Evolutionary conservation across 2,113 vertebrate species (phyloP).

Genomic region (Amia ocellicauda): DNA sequence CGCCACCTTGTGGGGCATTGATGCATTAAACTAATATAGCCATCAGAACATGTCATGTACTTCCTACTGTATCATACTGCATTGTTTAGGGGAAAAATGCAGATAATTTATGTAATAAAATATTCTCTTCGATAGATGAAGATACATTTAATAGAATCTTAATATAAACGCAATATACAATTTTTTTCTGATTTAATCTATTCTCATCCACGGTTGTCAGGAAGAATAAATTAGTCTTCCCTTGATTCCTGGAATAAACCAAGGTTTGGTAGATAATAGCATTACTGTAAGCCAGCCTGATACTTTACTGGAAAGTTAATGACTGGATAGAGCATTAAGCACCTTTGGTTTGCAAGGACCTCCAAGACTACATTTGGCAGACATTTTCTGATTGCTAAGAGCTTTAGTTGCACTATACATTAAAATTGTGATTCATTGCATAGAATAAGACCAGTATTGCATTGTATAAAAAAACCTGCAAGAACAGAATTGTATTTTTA

Average conservation of each 20-base stretch:
- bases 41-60: not conserved
- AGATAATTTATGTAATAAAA: too few relatives aligned
- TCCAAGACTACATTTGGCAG: not conserved
- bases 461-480: too few relatives aligned
- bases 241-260: constrained; percentile 14
- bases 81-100: too few relatives aligned
- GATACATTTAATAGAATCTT: too few relatives aligned
- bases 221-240: not conserved
- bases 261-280: constrained; percentile 23
- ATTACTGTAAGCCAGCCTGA: constrained; percentile 20
- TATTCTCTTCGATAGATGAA: too few relatives aligned
- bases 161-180: too few relatives aligned
- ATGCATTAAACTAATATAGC: not conserved
- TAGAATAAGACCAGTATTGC: too few relatives aligned
- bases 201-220: too few relatives aligned
- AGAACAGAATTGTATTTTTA: too few relatives aligned
- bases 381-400: not conserved
- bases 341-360: not conserved
- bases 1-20: not conserved
- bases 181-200: too few relatives aligned
- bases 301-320: constrained; percentile 8
- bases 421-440: not conserved
- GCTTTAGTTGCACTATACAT: not conserved
- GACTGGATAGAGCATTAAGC: constrained; percentile 14
- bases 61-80: too few relatives aligned